phyloP scores from a whole-genome alignment of 1,140 invertebrate species.

The Lerema accius region DNA sequence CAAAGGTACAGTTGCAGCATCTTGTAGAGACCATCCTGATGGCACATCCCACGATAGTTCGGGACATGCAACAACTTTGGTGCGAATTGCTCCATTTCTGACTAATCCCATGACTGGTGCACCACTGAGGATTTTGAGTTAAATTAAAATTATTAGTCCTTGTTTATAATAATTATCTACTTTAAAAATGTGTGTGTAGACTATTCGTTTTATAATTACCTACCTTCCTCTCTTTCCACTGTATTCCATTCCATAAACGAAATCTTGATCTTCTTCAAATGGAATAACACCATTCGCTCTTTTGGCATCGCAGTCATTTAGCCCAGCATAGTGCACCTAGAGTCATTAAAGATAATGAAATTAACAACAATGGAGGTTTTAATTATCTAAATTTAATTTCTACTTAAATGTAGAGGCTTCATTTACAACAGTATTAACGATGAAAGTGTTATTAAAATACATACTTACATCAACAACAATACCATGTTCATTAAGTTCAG shows the following conservation, averaged over 20 bases:
- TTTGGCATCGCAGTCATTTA: slow-evolving; percentile 39
- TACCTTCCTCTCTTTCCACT: slow-evolving; percentile 49
- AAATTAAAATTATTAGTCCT: slow-evolving; percentile 1
- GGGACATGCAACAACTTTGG: slow-evolving; percentile 71
- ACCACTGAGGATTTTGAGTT: slow-evolving; percentile 39
- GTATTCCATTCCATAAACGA: slow-evolving; percentile 50
- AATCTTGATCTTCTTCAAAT: slow-evolving; percentile 5
- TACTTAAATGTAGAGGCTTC: too few relatives aligned
- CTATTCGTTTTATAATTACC: too few relatives aligned
- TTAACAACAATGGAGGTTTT: neutral
- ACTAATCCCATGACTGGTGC: slow-evolving; percentile 54
- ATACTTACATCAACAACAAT: slow-evolving; percentile 38
- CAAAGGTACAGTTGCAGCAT: slow-evolving; percentile 89
- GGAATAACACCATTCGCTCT: slow-evolving; percentile 37
- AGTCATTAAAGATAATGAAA: too few relatives aligned
- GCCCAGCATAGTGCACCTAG: slow-evolving; percentile 49
- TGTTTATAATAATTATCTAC: too few relatives aligned
- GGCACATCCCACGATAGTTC: slow-evolving; percentile 88
- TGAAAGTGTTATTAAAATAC: too few relatives aligned
- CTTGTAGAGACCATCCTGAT: slow-evolving; percentile 87
- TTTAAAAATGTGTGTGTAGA: too few relatives aligned
- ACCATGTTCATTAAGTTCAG: slow-evolving; percentile 22
- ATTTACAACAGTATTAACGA: too few relatives aligned
- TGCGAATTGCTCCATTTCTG: slow-evolving; percentile 36
- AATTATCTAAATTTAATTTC: neutral